phyloP scores from a whole-genome alignment of 2,888 invertebrate species.

The Aleiodes testaceus region DNA sequence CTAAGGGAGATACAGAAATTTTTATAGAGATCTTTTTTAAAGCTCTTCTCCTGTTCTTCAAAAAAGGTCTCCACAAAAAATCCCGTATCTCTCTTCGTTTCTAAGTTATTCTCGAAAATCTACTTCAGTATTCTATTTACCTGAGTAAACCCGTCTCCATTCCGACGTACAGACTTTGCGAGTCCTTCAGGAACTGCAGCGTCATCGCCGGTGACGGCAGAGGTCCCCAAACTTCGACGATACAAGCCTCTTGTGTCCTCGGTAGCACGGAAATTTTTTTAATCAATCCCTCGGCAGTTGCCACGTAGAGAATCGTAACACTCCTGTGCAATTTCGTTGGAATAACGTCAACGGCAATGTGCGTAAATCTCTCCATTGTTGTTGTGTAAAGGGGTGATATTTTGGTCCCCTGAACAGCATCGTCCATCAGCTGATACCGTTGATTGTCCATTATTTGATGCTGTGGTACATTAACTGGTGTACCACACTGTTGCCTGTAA shows the following conservation, averaged over 20 bases:
- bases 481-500: slow-evolving; percentile 74
- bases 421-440: slow-evolving; percentile 91
- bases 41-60: too few relatives aligned
- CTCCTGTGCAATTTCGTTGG: slow-evolving; percentile 81
- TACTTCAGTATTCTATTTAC: slow-evolving; percentile 45
- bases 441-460: slow-evolving; percentile 79
- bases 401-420: slow-evolving; percentile 85
- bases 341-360: slow-evolving; percentile 88
- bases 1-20: too few relatives aligned
- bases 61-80: too few relatives aligned
- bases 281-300: slow-evolving; percentile 83
- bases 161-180: slow-evolving; percentile 75
- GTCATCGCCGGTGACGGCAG: slow-evolving; percentile 76
- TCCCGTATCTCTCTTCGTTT: too few relatives aligned
- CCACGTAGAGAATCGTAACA: slow-evolving; percentile 87
- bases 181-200: slow-evolving; percentile 87
- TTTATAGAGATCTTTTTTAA: too few relatives aligned
- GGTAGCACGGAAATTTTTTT: slow-evolving; percentile 88
- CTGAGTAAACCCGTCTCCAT: slow-evolving; percentile 64
- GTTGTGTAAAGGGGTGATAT: slow-evolving; percentile 81
- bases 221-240: slow-evolving; percentile 89
- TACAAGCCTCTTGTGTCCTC: slow-evolving; percentile 81
- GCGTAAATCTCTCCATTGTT: slow-evolving; percentile 82
- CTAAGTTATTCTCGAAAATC: background rate
- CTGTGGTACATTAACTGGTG: slow-evolving; percentile 52